A percentile compares a stretch with the other conserved stretches of the same genome.
These are phyloP conservation scores for Drosophila eugracilis DNA, from an alignment of 1,140 invertebrate species.

Conservation along the genomic window DNA sequence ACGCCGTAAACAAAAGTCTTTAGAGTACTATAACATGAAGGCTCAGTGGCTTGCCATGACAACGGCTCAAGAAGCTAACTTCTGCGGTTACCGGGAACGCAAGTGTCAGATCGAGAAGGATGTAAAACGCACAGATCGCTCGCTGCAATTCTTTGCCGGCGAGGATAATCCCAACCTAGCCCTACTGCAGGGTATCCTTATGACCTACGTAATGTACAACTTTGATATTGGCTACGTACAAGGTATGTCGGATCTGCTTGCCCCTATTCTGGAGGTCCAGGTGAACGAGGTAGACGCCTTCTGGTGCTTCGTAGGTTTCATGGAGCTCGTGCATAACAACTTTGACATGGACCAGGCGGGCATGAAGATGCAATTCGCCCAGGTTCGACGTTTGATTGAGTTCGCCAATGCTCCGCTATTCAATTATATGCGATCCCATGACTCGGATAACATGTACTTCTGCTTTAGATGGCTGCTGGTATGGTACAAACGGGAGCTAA, in stretches of 20 bases:
- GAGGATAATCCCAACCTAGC: slow-evolving; percentile 95
- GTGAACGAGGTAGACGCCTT: slow-evolving; percentile 92
- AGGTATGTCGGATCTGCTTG: slow-evolving; percentile 98
- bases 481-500: slow-evolving; percentile 93
- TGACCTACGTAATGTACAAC: slow-evolving; percentile 99
- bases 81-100: slow-evolving; percentile 94
- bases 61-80: slow-evolving; percentile 93
- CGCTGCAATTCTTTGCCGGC: slow-evolving; percentile 95
- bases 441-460: slow-evolving; percentile 99
- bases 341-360: slow-evolving; percentile 99
- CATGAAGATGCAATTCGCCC: slow-evolving; percentile 96
- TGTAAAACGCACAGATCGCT: slow-evolving; percentile 97
- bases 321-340: slow-evolving; percentile 98
- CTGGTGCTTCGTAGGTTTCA: slow-evolving; percentile 99
- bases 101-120: slow-evolving; percentile 99
- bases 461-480: slow-evolving; percentile 97
- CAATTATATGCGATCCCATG: slow-evolving; percentile 94
- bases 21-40: slow-evolving; percentile 98
- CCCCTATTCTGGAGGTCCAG: slow-evolving; percentile 94
- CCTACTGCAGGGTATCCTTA: slow-evolving; percentile 95
- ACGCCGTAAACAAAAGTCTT: slow-evolving; percentile 89
- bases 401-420: slow-evolving; percentile 94
- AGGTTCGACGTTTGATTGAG: slow-evolving; percentile 92
- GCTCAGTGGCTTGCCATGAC: slow-evolving; percentile 97
- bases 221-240: slow-evolving; percentile 98